These are phyloP conservation scores for Cylindroiulus punctatus DNA, from an alignment of 2,888 invertebrate species.

Conservation along the genomic window DNA sequence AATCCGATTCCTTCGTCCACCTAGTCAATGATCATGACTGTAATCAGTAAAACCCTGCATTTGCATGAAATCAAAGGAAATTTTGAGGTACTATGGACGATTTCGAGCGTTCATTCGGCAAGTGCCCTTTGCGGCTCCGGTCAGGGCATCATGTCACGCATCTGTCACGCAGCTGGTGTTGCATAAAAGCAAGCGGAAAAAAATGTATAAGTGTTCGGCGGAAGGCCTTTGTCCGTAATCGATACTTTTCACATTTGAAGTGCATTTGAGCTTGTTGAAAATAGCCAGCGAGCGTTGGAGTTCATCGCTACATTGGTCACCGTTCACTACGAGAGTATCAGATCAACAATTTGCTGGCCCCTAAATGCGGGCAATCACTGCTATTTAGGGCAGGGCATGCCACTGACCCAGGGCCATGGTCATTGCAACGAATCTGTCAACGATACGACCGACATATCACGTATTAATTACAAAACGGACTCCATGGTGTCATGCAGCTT, in stretches of 20 bases:
- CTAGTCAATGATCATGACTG: too few species aligned
- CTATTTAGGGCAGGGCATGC: neutral
- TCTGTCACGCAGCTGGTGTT: neutral
- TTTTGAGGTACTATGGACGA: neutral
- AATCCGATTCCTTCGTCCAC: too few species aligned
- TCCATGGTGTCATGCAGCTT: too few species aligned
- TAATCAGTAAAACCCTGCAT: neutral
- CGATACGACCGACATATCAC: neutral
- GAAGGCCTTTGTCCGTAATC: neutral
- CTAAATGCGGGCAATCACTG: slow-evolving; percentile 10
- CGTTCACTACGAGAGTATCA: neutral
- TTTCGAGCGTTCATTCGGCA: neutral
- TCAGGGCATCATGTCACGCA: neutral
- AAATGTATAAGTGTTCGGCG: neutral
- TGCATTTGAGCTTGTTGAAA: slow-evolving; percentile 6
- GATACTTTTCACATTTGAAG: neutral
- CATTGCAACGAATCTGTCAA: neutral
- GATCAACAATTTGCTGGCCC: neutral
- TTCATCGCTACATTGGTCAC: neutral
- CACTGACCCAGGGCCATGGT: neutral
- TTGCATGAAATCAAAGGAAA: neutral
- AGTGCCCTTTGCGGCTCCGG: neutral
- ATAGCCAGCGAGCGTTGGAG: neutral
- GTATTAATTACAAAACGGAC: neutral
- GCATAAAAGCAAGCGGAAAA: neutral